phyloP scores from a whole-genome alignment of 1,140 invertebrate species.

The Trypoxylus dichotomus region DNA sequence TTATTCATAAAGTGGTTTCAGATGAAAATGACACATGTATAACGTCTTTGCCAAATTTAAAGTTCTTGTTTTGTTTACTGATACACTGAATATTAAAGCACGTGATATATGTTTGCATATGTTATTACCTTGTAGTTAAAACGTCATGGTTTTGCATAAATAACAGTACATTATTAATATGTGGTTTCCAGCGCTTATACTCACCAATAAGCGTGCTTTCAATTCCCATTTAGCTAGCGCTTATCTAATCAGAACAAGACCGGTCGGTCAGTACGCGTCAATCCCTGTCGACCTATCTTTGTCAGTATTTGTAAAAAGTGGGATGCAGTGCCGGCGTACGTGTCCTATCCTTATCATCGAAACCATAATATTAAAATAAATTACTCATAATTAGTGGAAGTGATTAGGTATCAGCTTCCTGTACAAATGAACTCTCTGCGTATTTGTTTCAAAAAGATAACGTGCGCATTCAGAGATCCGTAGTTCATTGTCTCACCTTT shows the following conservation, averaged over 20 bases:
- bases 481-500: neutral
- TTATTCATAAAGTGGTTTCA: too few species aligned
- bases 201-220: neutral
- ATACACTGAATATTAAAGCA: too few species aligned
- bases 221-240: neutral
- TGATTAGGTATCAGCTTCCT: slow-evolving; percentile 21
- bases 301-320: neutral
- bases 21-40: too few species aligned
- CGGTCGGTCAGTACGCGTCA: neutral
- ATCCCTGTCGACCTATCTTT: slow-evolving; percentile 4
- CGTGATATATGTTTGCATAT: too few species aligned
- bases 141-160: neutral
- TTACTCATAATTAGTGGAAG: slow-evolving; percentile 24
- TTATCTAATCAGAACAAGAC: neutral
- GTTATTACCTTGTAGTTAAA: too few species aligned
- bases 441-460: neutral
- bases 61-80: too few species aligned
- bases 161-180: neutral
- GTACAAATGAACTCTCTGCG: neutral
- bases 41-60: too few species aligned
- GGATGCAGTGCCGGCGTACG: slow-evolving; percentile 6
- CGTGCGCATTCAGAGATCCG: neutral
- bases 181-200: neutral
- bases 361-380: slow-evolving; percentile 6
- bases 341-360: slow-evolving; percentile 12